Conservation (phyloP, 2,113 vertebrate genomes). For the Sterna hirundo region DNA sequence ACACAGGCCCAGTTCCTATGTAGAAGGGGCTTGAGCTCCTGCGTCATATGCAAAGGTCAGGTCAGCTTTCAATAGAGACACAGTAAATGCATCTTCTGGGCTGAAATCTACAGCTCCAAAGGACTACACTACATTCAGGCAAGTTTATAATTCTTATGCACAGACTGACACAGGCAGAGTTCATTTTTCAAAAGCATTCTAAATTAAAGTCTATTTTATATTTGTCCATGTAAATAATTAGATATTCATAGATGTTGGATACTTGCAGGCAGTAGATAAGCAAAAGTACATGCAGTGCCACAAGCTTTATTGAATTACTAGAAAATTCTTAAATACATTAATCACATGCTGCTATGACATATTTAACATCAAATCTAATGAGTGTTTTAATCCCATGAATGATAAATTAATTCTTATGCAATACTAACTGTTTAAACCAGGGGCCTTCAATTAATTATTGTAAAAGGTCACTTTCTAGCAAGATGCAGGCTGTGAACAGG, state of each 20-base stretch:
- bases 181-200: not conserved
- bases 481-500: not conserved
- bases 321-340: conserved; percentile 22
- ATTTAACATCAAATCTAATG: conserved; percentile 1
- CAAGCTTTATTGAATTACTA: conserved; percentile 7
- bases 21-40: not conserved
- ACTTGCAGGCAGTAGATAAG: not conserved
- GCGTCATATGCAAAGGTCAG: not conserved
- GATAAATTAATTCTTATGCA: not conserved
- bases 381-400: not conserved
- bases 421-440: not conserved
- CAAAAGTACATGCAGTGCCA: not conserved
- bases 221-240: not conserved
- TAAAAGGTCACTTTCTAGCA: not conserved
- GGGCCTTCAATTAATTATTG: not conserved
- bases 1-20: not conserved
- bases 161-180: not conserved
- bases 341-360: not conserved
- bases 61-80: not conserved
- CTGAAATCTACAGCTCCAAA: not conserved
- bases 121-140: not conserved
- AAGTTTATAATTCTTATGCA: not conserved
- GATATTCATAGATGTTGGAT: not conserved
- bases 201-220: not conserved
- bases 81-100: not conserved